These are phyloP conservation scores for Oenanthe oenanthe DNA, from an alignment of 2,113 vertebrate species.

Conservation along the genomic window DNA sequence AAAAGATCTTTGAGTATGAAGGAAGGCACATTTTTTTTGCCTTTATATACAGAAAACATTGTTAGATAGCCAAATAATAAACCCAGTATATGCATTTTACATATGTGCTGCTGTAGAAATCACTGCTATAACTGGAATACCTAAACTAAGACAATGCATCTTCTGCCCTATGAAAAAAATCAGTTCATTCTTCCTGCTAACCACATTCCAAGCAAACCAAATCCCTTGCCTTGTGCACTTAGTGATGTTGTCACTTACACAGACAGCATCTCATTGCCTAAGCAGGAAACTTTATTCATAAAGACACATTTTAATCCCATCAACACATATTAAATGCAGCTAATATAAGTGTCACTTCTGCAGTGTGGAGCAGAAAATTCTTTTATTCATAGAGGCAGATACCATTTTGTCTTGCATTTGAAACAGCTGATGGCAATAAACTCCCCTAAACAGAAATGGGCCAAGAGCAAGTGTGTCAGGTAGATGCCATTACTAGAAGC, in stretches of 20 bases:
- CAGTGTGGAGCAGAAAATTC: slow-evolving; percentile 26
- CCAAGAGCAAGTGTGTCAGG: not conserved
- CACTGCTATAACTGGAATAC: not conserved
- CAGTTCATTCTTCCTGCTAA: slow-evolving; percentile 14
- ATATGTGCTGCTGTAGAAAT: not conserved
- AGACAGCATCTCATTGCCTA: slow-evolving; percentile 49
- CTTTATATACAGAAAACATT: not conserved
- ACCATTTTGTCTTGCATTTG: not conserved
- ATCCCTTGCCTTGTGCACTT: not conserved
- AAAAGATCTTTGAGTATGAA: not conserved
- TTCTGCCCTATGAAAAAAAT: slow-evolving; percentile 26
- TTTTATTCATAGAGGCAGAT: slow-evolving; percentile 42
- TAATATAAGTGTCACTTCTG: slow-evolving; percentile 67
- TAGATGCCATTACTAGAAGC: not conserved
- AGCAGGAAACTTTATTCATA: slow-evolving; percentile 5
- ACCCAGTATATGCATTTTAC: not conserved
- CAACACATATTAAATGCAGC: slow-evolving; percentile 63
- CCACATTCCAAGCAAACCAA: slow-evolving; percentile 2
- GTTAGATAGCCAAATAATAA: not conserved
- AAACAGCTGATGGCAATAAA: not conserved
- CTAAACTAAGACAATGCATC: slow-evolving; percentile 45
- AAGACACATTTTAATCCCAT: slow-evolving; percentile 71
- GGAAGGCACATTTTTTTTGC: not conserved
- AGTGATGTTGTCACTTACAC: not conserved
- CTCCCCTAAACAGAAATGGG: not conserved